Evolutionary conservation across 2,888 invertebrate genomes (phyloP).

Genomic region (Laothoe populi): DNA sequence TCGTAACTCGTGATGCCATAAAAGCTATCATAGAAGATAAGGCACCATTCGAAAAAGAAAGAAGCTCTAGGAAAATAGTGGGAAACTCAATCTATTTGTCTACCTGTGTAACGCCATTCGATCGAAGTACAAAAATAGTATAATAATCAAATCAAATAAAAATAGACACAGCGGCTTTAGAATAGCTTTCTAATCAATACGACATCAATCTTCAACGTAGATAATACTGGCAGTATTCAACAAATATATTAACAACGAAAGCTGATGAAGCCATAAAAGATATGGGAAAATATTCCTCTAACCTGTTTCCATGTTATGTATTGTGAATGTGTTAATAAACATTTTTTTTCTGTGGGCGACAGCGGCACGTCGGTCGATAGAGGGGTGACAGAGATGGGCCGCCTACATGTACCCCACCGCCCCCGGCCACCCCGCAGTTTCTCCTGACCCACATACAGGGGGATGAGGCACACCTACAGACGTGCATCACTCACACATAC

Average conservation of each 20-base stretch:
- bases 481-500: slow-evolving; percentile 19
- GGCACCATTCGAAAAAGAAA: too few relatives aligned
- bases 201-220: too few relatives aligned
- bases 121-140: neutral
- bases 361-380: slow-evolving; percentile 71
- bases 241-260: neutral
- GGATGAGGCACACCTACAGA: slow-evolving; percentile 38
- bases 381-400: slow-evolving; percentile 58
- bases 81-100: too few relatives aligned
- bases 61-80: too few relatives aligned
- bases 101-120: neutral
- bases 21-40: too few relatives aligned
- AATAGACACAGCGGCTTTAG: neutral
- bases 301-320: neutral
- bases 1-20: too few relatives aligned
- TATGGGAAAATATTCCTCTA: slow-evolving; percentile 8
- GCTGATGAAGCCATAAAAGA: neutral
- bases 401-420: slow-evolving; percentile 51
- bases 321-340: slow-evolving; percentile 40
- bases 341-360: slow-evolving; percentile 51
- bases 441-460: slow-evolving; percentile 73
- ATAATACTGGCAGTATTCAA: too few relatives aligned
- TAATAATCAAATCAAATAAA: too few relatives aligned
- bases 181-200: neutral
- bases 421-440: slow-evolving; percentile 58